Base-by-base conservation (phyloP, 1,140 invertebrate species). In the Pissodes strobi region DNA sequence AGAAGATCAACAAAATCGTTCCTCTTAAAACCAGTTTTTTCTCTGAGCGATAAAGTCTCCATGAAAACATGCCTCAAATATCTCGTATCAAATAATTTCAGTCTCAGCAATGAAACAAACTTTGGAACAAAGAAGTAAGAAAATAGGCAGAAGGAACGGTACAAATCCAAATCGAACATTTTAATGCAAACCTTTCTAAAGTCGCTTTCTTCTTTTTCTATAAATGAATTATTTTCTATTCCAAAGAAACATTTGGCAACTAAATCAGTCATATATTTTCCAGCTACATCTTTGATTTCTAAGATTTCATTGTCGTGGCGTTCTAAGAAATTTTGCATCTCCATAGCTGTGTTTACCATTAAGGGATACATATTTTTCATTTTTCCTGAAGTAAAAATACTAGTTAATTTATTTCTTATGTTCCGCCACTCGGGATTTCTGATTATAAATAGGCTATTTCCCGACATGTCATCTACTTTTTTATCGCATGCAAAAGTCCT, bases 1-100 rank as follows among this genome's bases (percentile, higher is more conserved):
- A n/a, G n/a, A n/a, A n/a, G n/a, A 69, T 86, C 84, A 1, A 85
- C 78, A 10, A 86, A 82, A 67, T 86, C 85, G 49, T 82, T 79
- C 55, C 83, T 76, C 10, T 74, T 76, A 2, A 71, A 55, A 5
- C 75, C 71, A 21, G 60, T 72, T 17, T 68, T 68, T 30, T 78
- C 69, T 17, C 80, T 65, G 9, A 78, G 25, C 0, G 66, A 58
- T 0, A 79, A 55, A 15, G 71, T 69, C 2, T 75, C 64, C 30
- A 66, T 65, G 51, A 79, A 75, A 3, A 74, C 67, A 10, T 67
- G 57, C 41, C 48, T 55, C n/a, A 79, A 67, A 58, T 77, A 79
- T 0, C 66, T 45, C 0, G 67, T 69, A 17, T 74, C 68, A 21
- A 76, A 60, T 1, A 77, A 63, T 27, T 59, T 67, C 27, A 77